A percentile compares a stretch with the other conserved stretches of the same genome.
phyloP scores from a whole-genome alignment of 2,113 vertebrate species.

The Vombatus ursinus region DNA sequence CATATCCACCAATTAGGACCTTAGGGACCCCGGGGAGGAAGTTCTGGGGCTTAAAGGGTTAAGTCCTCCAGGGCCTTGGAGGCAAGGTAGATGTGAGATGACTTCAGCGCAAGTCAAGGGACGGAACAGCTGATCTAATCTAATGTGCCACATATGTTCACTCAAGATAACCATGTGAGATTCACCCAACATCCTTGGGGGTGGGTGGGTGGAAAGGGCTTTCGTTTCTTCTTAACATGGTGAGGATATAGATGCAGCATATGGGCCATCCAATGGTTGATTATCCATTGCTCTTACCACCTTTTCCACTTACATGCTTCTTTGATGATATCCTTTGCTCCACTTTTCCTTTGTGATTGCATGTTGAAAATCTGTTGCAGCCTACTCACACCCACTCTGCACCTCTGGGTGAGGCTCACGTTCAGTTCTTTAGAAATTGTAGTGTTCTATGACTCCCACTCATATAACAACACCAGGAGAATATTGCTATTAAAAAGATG shows the following conservation, averaged over 20 bases:
- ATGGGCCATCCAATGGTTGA: neutral
- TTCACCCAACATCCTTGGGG: neutral
- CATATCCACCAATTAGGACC: neutral
- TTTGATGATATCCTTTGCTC: neutral
- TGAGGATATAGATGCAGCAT: neutral
- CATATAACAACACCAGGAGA: neutral
- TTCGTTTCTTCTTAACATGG: neutral
- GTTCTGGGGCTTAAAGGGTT: neutral
- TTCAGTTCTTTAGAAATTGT: neutral
- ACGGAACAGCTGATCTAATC: too few species aligned
- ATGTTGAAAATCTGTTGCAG: neutral
- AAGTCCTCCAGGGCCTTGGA: neutral
- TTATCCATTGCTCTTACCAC: neutral
- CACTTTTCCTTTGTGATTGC: neutral
- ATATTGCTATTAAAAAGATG: neutral
- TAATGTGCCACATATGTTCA: neutral
- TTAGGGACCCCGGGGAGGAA: neutral
- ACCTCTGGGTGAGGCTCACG: neutral
- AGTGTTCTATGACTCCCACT: neutral
- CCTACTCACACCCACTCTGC: neutral
- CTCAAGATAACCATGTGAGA: neutral
- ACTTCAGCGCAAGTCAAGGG: too few species aligned
- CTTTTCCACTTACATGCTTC: neutral
- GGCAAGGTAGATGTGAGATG: too few species aligned
- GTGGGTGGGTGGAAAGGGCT: neutral